Evolutionary conservation across 1,140 invertebrate species (phyloP), one percentile per base, ranked within the genome.

Genomic region (Mercenaria mercenaria): DNA sequence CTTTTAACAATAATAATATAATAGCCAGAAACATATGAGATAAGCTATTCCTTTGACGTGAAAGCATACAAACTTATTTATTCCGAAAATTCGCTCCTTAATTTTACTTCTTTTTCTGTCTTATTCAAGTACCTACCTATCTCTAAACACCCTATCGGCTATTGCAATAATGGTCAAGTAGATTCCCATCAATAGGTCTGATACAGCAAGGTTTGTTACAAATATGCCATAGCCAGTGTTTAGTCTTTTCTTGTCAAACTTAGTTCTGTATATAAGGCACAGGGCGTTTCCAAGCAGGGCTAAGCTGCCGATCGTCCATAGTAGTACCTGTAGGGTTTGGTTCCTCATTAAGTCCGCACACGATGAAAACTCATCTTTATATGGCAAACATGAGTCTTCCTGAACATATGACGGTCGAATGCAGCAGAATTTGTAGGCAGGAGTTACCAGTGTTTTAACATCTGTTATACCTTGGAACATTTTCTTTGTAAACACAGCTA

Each of bases 101-200:
- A n/a, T n/a, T n/a, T n/a, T n/a, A n/a, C n/a, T n/a, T n/a, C n/a
- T n/a, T n/a, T n/a, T n/a, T n/a, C n/a, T n/a, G n/a, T 47, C 15
- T 47, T 47, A 47, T 47, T 8, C 6, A 47, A 8, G 15, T 47
- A 47, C 43, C 15, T 6, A 95, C 39, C 47, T 74, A 6, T 92
- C 94, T 37, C 92, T 74, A 67, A 91, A 95, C n/a, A 87, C 29
- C 8, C 43, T 79, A 80, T 94, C 94, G 10, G 93, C 92, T 0
- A 85, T 64, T 13, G 92, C 95, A 34, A 95, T 94, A 23, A 94
- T 91, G 18, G 93, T 20, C 67, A 95, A 29, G 64, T 95, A 95
- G 0, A 95, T 43, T 2, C 95, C 95, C 95, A 95, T 95, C 6
- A 94, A 69, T 43, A 95, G 89, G 67, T 95, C 95, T 4, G 94